Percentiles rank a stretch among this genome's conserved stretches.
phyloP scores from a whole-genome alignment of 2,797 vertebrate genomes.

The Caiman crocodilus region DNA sequence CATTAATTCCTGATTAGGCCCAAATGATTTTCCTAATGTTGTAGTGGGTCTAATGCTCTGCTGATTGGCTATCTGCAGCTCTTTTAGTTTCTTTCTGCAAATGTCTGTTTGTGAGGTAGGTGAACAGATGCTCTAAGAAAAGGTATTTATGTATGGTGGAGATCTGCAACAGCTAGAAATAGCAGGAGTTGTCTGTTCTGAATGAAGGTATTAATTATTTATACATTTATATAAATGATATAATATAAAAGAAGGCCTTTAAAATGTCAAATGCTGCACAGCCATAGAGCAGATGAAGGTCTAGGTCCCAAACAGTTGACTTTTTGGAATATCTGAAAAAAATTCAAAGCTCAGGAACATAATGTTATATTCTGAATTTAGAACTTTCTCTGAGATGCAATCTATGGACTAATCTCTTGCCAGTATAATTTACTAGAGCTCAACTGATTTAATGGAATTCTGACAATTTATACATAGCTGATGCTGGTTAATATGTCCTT shows the following conservation, averaged over 20 bases:
- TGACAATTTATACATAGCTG: too few relatives aligned
- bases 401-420: neutral
- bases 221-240: too few relatives aligned
- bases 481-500: too few relatives aligned
- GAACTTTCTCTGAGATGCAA: too few relatives aligned
- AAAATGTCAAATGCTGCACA: neutral
- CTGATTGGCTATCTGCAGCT: conserved; percentile 5
- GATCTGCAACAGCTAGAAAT: neutral
- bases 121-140: neutral
- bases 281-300: neutral
- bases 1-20: conserved; percentile 72
- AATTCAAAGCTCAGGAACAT: neutral
- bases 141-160: neutral
- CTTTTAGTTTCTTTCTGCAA: neutral
- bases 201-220: neutral
- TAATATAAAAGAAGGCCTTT: neutral
- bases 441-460: neutral
- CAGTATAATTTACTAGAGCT: neutral
- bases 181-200: neutral
- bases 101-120: neutral
- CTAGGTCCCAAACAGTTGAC: neutral
- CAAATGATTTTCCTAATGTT: conserved; percentile 27
- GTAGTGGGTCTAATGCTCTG: neutral
- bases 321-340: neutral
- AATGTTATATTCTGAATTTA: too few relatives aligned